A percentile compares a stretch with the other conserved stretches of the same genome.
Evolutionary conservation across 2,113 vertebrate species (phyloP).

Genomic region (Orientallactaga bullata): DNA sequence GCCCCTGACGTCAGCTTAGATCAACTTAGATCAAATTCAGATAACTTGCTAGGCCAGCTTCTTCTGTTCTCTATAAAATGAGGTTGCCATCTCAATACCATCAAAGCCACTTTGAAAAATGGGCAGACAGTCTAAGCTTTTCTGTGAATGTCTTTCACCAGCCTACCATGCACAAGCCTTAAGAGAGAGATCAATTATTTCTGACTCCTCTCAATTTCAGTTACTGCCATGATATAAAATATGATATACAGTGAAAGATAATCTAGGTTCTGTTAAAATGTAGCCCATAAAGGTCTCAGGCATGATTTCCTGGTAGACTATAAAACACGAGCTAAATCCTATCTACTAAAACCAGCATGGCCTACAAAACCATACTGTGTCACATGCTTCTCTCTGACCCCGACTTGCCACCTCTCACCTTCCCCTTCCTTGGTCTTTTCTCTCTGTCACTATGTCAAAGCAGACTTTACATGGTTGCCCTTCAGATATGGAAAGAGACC

Average conservation of each 20-base stretch:
- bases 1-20: slow-evolving; percentile 74
- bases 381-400: neutral
- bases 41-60: slow-evolving; percentile 78
- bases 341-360: slow-evolving; percentile 66
- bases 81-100: slow-evolving; percentile 71
- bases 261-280: slow-evolving; percentile 9
- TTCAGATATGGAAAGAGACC: slow-evolving; percentile 53
- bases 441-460: neutral
- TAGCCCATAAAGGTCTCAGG: slow-evolving; percentile 44
- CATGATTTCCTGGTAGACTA: slow-evolving; percentile 53
- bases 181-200: slow-evolving; percentile 27
- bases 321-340: slow-evolving; percentile 66
- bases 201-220: slow-evolving; percentile 42
- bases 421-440: slow-evolving; percentile 44
- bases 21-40: slow-evolving; percentile 82
- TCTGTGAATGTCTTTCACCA: slow-evolving; percentile 43
- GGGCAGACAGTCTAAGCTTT: slow-evolving; percentile 48
- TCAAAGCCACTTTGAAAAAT: slow-evolving; percentile 65
- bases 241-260: neutral
- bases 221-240: neutral
- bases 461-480: slow-evolving; percentile 27
- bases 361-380: slow-evolving; percentile 82
- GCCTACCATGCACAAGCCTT: neutral
- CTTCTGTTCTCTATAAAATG: slow-evolving; percentile 70
- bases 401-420: neutral